Evolutionary conservation across 2,888 invertebrate genomes (phyloP).

Genomic region (Heliconius hortense): DNA sequence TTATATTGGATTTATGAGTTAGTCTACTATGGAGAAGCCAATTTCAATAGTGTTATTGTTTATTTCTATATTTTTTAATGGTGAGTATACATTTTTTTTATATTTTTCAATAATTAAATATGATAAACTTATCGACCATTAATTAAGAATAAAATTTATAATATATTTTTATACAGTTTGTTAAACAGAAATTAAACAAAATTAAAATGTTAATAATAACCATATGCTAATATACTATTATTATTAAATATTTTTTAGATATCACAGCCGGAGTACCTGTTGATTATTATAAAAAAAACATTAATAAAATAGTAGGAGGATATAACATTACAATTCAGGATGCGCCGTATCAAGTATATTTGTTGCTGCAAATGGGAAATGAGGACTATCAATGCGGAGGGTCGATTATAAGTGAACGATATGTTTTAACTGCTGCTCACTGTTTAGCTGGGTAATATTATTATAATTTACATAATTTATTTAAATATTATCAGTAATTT

Average conservation of each 20-base stretch:
- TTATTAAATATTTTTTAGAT: constrained; percentile 47
- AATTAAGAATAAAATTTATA: no score
- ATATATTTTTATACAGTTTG: no score
- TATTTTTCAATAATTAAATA: neutral
- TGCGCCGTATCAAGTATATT: constrained; percentile 68
- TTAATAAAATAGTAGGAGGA: constrained; percentile 71
- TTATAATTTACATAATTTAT: no score
- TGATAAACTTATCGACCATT: neutral
- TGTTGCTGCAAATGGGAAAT: constrained; percentile 55
- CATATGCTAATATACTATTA: no score
- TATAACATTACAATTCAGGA: constrained; percentile 59
- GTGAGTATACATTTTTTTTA: constrained; percentile 20
- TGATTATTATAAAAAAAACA: constrained; percentile 41
- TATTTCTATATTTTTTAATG: constrained; percentile 23
- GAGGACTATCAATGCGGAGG: constrained; percentile 72
- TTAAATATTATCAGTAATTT: no score
- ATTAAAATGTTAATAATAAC: no score
- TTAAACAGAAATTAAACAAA: no score
- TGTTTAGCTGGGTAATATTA: constrained; percentile 64
- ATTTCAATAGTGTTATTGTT: constrained; percentile 28
- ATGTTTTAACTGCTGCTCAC: constrained; percentile 75
- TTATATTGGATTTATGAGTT: constrained; percentile 12
- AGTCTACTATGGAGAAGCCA: constrained; percentile 28
- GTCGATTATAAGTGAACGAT: constrained; percentile 61
- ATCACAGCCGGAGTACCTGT: constrained; percentile 50